These are phyloP conservation scores for Drosophila seguyi DNA, from an alignment of 1,140 invertebrate species.

Conservation along the genomic window DNA sequence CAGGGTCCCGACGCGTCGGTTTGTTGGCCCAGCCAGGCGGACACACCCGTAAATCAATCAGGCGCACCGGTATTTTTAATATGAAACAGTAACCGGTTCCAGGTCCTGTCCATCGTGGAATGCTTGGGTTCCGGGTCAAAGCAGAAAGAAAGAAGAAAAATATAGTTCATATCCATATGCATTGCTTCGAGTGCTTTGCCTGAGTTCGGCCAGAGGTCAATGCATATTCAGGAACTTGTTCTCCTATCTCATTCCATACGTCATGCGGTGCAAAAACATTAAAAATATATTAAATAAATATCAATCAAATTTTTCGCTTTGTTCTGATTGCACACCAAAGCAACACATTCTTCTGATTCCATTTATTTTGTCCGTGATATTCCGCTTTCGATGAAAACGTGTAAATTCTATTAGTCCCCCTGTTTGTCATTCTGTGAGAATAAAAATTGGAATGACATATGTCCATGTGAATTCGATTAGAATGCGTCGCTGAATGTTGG, in stretches of 20 bases:
- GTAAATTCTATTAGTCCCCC: constrained; percentile 59
- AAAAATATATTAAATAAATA: constrained; percentile 55
- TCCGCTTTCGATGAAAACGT: constrained; percentile 22
- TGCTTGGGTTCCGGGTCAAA: constrained; percentile 21
- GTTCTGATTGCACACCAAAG: constrained; percentile 18
- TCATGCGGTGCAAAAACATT: constrained; percentile 16
- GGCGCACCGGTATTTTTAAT: constrained; percentile 69
- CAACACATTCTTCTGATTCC: constrained; percentile 1
- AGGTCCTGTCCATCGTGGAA: constrained; percentile 5
- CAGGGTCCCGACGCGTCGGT: constrained; percentile 32
- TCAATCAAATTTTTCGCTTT: constrained; percentile 48
- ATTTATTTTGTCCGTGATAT: not conserved
- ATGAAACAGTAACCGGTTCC: constrained; percentile 40
- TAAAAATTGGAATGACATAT: constrained; percentile 29
- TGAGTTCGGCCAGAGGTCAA: not conserved
- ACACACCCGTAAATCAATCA: constrained; percentile 75
- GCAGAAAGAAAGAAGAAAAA: not conserved
- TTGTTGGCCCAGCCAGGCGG: constrained; percentile 39
- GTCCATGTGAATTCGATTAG: constrained; percentile 21
- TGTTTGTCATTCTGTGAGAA: constrained; percentile 23
- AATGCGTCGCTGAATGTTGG: not conserved
- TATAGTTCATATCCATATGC: constrained; percentile 17
- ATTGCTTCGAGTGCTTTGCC: constrained; percentile 13
- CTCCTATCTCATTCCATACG: constrained; percentile 6
- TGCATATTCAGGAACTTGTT: constrained; percentile 10